Conservation (phyloP, 2,888 invertebrate species). For the Abrostola triplasia region DNA sequence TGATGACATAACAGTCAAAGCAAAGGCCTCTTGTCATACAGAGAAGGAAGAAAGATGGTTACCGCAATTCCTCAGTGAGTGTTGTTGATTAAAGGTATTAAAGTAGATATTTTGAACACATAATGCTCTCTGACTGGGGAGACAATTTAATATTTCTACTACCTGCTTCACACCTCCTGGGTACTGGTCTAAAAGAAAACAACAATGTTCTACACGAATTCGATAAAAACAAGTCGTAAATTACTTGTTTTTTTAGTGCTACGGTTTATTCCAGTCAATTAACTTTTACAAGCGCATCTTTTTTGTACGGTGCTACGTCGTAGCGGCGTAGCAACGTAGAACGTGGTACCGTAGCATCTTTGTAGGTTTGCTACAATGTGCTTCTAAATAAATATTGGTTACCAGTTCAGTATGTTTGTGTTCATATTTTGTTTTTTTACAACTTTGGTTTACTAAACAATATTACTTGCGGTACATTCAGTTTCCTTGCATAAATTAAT, state of each 20-base stretch:
- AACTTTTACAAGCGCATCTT: constrained; percentile 64
- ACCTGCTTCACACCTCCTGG: constrained; percentile 25
- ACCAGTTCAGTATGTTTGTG: constrained; percentile 18
- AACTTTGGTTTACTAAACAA: not conserved
- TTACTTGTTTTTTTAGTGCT: constrained; percentile 53
- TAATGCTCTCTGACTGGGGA: constrained; percentile 16
- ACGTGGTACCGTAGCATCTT: constrained; percentile 56
- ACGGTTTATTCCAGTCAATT: constrained; percentile 64
- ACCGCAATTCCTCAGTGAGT: too few relatives aligned
- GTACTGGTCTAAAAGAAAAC: constrained; percentile 44
- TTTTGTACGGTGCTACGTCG: constrained; percentile 62
- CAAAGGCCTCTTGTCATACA: too few relatives aligned
- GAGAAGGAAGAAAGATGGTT: too few relatives aligned
- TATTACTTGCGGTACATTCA: too few relatives aligned
- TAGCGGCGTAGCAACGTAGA: constrained; percentile 50
- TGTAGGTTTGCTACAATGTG: constrained; percentile 57
- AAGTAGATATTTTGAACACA: too few relatives aligned
- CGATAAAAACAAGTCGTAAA: constrained; percentile 57
- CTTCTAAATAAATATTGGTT: constrained; percentile 41
- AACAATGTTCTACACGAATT: constrained; percentile 51
- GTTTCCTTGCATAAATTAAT: too few relatives aligned
- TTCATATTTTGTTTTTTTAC: constrained; percentile 22
- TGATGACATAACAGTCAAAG: too few relatives aligned
- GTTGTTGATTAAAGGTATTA: too few relatives aligned
- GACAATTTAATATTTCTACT: constrained; percentile 23